Base-by-base conservation (phyloP, 2,113 vertebrate genomes). In the Guaruba guarouba region DNA sequence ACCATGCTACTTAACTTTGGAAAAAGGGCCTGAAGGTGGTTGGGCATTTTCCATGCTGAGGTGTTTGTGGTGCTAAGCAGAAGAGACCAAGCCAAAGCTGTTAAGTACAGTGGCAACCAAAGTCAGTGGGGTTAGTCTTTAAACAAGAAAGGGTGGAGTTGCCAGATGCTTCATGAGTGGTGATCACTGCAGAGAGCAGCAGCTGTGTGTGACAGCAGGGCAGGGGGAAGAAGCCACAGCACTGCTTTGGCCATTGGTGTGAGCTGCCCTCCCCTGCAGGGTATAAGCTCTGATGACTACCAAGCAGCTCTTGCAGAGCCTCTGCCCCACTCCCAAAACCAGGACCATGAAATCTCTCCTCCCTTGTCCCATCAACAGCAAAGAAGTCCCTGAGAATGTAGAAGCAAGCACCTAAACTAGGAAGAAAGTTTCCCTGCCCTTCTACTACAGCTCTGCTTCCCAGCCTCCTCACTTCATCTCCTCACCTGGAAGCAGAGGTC, bases 181-280 rank as follows among this genome's bases (percentile, higher is more conserved):
- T 1, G 2, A 5, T 20, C 5, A 7, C 57, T 66, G 51, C 55
- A 28, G 8, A 2, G 48, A 55, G 61, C 41, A 80, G 68, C 28
- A 41, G 68, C 74, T 11, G 54, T 3, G 44, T 4, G 1, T 2
- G 31, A 25, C 24, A 43, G 35, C 31, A 29, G 20, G 48, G 61
- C 17, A 4, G 0, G 7, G 76, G 37, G 63, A 27, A 43, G 3
- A 11, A 41, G 31, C 18, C 22, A 4, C 17, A 9, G 24, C 11
- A 3, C 23, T 18, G 52, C 29, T 44, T 29, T 44, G 1, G 4
- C 15, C 20, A 2, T 17, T 8, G 43, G 35, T 5, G 24, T 1
- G 17, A 31, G 29, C 59, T 71, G 78, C 37, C 35, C 28, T 37
- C 41, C 5, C 18, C 8, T 10, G 35, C 76, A 8, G 20, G 20